Evolutionary conservation across 2,113 vertebrate species (phyloP).

Genomic region (Scomber scombrus): DNA sequence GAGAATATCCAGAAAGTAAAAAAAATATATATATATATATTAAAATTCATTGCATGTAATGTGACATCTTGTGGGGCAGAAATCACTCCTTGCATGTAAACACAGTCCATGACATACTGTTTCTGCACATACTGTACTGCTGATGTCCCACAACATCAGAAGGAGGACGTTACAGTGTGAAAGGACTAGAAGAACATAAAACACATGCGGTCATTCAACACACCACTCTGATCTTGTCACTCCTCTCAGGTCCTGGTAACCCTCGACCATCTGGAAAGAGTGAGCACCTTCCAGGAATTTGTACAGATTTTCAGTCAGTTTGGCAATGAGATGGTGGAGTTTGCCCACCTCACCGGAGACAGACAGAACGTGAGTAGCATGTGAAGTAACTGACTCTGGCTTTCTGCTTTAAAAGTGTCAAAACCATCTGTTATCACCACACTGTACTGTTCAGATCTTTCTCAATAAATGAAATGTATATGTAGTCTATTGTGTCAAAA

Average conservation of each 20-base stretch:
- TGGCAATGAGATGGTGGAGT: slow-evolving; percentile 99
- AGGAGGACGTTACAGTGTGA: neutral
- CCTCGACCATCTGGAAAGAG: slow-evolving; percentile 95
- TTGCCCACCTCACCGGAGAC: slow-evolving; percentile 98
- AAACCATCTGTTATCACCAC: neutral
- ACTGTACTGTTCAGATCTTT: neutral
- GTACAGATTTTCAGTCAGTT: slow-evolving; percentile 99
- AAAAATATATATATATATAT: neutral
- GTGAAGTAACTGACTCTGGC: neutral
- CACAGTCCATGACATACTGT: neutral
- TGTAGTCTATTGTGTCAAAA: neutral
- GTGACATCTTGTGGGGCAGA: neutral
- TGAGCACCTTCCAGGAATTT: slow-evolving; percentile 98
- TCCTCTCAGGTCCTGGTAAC: slow-evolving; percentile 93
- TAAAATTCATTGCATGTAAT: neutral
- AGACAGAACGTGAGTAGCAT: slow-evolving; percentile 93
- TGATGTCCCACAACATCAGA: neutral
- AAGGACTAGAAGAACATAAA: slow-evolving; percentile 1
- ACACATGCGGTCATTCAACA: slow-evolving; percentile 26
- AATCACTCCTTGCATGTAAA: neutral
- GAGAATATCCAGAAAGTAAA: neutral
- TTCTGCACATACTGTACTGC: neutral
- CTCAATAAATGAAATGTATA: neutral
- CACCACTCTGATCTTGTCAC: slow-evolving; percentile 25
- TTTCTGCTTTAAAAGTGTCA: neutral